These are phyloP conservation scores for Centropus bengalensis DNA, from an alignment of 2,113 vertebrate species.

Conservation along the genomic window DNA sequence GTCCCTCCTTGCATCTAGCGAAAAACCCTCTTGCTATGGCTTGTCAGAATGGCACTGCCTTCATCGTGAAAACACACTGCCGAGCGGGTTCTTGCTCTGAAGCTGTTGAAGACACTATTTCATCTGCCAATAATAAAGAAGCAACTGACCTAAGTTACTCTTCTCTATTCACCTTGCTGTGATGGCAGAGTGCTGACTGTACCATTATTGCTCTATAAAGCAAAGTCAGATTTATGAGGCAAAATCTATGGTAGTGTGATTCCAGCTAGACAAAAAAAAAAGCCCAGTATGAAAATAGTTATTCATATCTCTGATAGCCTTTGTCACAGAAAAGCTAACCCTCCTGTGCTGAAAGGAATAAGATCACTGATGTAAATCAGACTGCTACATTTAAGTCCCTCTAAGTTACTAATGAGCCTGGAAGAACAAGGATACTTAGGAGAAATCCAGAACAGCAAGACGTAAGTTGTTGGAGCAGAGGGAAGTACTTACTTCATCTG, in stretches of 20 bases:
- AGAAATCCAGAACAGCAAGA: constrained; percentile 69
- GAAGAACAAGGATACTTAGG: constrained; percentile 63
- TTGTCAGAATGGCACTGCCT: neutral
- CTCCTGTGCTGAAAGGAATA: constrained; percentile 64
- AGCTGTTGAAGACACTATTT: constrained; percentile 59
- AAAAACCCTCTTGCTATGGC: neutral
- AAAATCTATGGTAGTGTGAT: constrained; percentile 63
- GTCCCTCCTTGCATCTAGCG: neutral
- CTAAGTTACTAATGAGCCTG: constrained; percentile 62
- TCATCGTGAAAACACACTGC: constrained; percentile 36
- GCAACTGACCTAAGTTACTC: constrained; percentile 60
- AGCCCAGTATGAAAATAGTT: constrained; percentile 65
- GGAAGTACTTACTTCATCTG: constrained; percentile 41
- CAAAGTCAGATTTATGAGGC: constrained; percentile 42
- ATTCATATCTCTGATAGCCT: constrained; percentile 62
- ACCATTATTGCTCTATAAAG: constrained; percentile 52
- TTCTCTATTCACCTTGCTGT: constrained; percentile 60
- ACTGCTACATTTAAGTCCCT: constrained; percentile 48
- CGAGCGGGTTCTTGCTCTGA: constrained; percentile 53
- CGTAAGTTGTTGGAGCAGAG: constrained; percentile 17
- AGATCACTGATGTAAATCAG: constrained; percentile 67
- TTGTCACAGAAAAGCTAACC: constrained; percentile 64
- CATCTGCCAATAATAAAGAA: constrained; percentile 64
- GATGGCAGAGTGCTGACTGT: constrained; percentile 60
- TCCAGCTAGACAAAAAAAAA: constrained; percentile 55